Evolutionary conservation across 2,113 vertebrate genomes (phyloP), one percentile per base, ranked within the genome.

Genomic region (Larimichthys polyactis): DNA sequence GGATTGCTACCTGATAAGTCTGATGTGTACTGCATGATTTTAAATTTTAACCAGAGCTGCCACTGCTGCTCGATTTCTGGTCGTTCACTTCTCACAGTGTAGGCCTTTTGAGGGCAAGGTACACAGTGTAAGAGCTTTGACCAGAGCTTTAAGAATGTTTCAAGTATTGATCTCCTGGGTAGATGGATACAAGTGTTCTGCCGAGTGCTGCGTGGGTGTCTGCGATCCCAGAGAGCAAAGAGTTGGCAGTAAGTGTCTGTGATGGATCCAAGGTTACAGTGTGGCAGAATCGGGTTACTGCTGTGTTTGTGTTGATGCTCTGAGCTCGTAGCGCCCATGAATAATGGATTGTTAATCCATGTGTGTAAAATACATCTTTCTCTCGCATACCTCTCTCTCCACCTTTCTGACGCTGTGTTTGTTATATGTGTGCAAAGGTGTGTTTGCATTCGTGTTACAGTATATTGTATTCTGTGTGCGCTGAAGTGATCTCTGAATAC

Each of bases 261-360:
- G 71, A 83, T 80, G 78, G 74, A 75, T 82, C 54, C 63, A 22
- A 52, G 65, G 82, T 57, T 73, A 40, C 55, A 71, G 58, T 58
- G 65, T 54, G 24, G 63, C 9, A 71, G 75, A 77, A 29, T 88
- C 11, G 1, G 79, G 71, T 88, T 85, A 86, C 66, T 65, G 75
- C 81, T 79, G 68, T 81, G 79, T 90, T 79, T 90, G 74, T 81
- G 83, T 83, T 87, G 73, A 89, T 82, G 72, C 70, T 82, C 49
- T 44, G 55, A 88, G 60, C 75, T 72, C 2, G 27, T 82, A 43
- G 60, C 46, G 60, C 59, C 52, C 55, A 81, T 91, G 86, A 90
- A 90, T 85, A 90, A 87, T 90, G 82, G 40, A 90, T 82, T 66
- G 60, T 79, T 91, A 91, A 90, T 87, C 77, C 74, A 81, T 79